Percentiles rank a stretch among this genome's conserved stretches.
These are phyloP conservation scores for Himalopsyche anomala DNA, from an alignment of 2,888 invertebrate species.

Conservation along the genomic window DNA sequence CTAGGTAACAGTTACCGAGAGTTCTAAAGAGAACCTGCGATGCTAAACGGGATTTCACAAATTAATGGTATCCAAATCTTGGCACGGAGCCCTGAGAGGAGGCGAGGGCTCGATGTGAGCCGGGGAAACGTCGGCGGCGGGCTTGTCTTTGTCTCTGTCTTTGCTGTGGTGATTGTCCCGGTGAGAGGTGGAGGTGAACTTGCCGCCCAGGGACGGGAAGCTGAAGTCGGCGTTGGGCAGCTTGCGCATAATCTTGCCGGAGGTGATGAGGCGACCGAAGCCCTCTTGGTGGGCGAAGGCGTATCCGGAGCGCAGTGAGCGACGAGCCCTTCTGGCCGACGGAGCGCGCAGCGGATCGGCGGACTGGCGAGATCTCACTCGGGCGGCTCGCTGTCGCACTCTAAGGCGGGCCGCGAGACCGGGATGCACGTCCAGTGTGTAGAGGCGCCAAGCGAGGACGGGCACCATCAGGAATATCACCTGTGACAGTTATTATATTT, in stretches of 20 bases:
- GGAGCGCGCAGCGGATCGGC: constrained; percentile 90
- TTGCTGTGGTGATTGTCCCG: constrained; percentile 67
- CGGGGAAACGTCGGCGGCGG: constrained; percentile 66
- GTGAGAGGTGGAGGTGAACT: constrained; percentile 70
- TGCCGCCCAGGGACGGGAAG: constrained; percentile 80
- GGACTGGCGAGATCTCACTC: constrained; percentile 81
- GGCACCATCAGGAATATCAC: constrained; percentile 92
- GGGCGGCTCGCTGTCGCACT: constrained; percentile 86
- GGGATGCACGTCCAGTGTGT: constrained; percentile 93
- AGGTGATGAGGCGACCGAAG: constrained; percentile 97
- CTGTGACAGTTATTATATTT: constrained; percentile 67
- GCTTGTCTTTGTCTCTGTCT: constrained; percentile 72
- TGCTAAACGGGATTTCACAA: constrained; percentile 73
- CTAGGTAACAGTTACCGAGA: background rate
- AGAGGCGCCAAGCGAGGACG: constrained; percentile 96
- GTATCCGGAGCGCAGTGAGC: constrained; percentile 96
- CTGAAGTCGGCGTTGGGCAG: constrained; percentile 88
- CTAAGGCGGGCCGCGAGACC: constrained; percentile 95
- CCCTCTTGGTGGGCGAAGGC: constrained; percentile 99
- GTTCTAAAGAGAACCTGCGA: background rate
- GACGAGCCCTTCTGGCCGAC: constrained; percentile 90
- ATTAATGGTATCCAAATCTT: constrained; percentile 85
- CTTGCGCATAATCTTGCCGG: constrained; percentile 96
- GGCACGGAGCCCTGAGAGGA: constrained; percentile 79
- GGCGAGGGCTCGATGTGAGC: constrained; percentile 68